Percentiles rank a stretch among this genome's conserved stretches.
phyloP scores from a whole-genome alignment of 2,888 invertebrate species.

The Hyposoter didymator region DNA sequence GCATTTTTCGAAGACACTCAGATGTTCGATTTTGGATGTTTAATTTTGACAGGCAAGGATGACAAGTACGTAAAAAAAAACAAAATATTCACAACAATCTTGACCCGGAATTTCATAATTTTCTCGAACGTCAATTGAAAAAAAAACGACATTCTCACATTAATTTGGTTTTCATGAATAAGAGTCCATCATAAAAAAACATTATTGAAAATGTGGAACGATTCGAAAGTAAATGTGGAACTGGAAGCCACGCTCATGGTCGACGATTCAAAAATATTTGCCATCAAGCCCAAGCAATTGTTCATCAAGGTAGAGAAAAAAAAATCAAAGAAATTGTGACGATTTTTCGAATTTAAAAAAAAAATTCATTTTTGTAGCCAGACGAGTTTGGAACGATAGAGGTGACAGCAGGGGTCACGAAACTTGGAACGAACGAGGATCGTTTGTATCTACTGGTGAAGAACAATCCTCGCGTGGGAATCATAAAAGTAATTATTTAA shows the following conservation, averaged over 20 bases:
- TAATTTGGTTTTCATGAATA: constrained; percentile 72
- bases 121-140: constrained; percentile 1
- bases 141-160: background rate
- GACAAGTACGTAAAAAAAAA: constrained; percentile 68
- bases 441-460: constrained; percentile 83
- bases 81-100: background rate
- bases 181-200: constrained; percentile 85
- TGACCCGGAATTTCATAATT: background rate
- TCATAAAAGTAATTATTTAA: constrained; percentile 79
- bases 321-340: background rate
- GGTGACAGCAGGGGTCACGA: constrained; percentile 79
- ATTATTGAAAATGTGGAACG: constrained; percentile 85
- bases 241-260: constrained; percentile 84
- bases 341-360: constrained; percentile 5
- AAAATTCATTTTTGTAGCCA: constrained; percentile 70
- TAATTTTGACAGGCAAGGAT: constrained; percentile 71
- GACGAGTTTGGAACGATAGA: constrained; percentile 74
- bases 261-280: constrained; percentile 84
- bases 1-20: constrained; percentile 75
- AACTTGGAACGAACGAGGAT: constrained; percentile 78
- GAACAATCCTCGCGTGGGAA: constrained; percentile 87
- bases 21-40: constrained; percentile 77
- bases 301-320: constrained; percentile 70
- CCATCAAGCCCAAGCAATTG: constrained; percentile 82
- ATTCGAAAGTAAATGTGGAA: constrained; percentile 85